phyloP scores from a whole-genome alignment of 2,888 invertebrate species.

The Romanomermis culicivorax region DNA sequence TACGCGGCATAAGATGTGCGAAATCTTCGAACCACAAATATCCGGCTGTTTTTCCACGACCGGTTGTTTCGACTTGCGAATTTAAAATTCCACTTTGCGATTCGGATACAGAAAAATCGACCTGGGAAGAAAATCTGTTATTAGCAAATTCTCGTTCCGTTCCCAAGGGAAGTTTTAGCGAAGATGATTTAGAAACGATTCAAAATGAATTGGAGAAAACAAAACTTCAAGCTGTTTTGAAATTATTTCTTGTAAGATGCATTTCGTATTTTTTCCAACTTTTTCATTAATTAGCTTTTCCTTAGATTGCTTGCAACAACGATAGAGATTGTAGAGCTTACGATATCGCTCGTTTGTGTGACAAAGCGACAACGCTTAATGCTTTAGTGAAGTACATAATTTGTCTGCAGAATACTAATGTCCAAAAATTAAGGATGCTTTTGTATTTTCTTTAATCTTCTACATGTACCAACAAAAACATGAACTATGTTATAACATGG shows the following conservation, averaged over 20 bases:
- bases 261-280: neutral
- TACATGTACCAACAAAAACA: no score
- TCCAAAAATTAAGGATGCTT: no score
- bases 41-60: conserved; percentile 64
- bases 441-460: no score
- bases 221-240: conserved; percentile 56
- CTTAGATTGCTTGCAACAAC: conserved; percentile 55
- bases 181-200: neutral
- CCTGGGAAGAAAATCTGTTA: conserved; percentile 44
- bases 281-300: neutral
- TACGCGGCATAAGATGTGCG: conserved; percentile 56
- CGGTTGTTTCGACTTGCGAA: conserved; percentile 52
- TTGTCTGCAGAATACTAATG: no score
- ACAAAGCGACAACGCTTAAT: neutral
- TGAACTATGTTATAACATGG: no score
- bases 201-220: conserved; percentile 41
- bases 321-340: conserved; percentile 63
- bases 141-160: neutral
- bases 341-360: conserved; percentile 52
- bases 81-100: no score
- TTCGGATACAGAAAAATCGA: conserved; percentile 52
- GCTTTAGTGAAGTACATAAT: neutral
- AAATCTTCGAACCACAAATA: conserved; percentile 51
- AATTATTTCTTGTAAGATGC: conserved; percentile 58
- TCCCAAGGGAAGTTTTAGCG: no score